Evolutionary conservation across 2,113 vertebrate genomes (phyloP), one percentile per base, ranked within the genome.

Genomic region (Sorex fumeus): DNA sequence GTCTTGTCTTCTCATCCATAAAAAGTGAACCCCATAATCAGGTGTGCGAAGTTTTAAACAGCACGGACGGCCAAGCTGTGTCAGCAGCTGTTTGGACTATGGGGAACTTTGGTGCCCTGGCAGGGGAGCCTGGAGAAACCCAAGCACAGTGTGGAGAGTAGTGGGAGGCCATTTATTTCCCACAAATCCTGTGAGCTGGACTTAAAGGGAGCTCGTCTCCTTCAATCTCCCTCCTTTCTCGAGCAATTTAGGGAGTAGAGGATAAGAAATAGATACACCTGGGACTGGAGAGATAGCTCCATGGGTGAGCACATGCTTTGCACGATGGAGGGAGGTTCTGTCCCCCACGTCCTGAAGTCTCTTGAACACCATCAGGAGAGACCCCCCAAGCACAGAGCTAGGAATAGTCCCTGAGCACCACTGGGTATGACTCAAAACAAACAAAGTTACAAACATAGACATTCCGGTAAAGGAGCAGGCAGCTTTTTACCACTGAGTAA

Each of bases 21-120:
- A 34, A 81, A 11, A 30, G 57, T 11, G 43, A 57, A 19, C 50
- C 25, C 45, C 57, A 64, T 6, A 53, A 60, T 15, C 66, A 45
- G 71, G 45, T 6, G n/a, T 60, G 60, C 3, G 28, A 4, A 81
- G 78, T 62, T 40, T 47, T 28, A 53, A 4, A 30, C 8, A 28
- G 53, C 8, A 32, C 18, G n/a, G 8, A 10, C 7, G 8, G 25
- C 28, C 28, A 66, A 72, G 66, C 70, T 25, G 25, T 34, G 19
- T 60, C 57, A 13, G 28, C 69, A 53, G 0, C 13, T 32, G 2
- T 6, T 11, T 16, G 19, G 16, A 4, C 36, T 27, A n/a, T 69
- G 34, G 45, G 6, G 19, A n/a, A 75, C 28, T 43, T 30, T 0
- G 32, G 32, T n/a, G 50, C 8, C 13, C 18, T 0, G 1, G 11